Base-by-base conservation (phyloP, 1,140 invertebrate species). In the Eciton burchellii region DNA sequence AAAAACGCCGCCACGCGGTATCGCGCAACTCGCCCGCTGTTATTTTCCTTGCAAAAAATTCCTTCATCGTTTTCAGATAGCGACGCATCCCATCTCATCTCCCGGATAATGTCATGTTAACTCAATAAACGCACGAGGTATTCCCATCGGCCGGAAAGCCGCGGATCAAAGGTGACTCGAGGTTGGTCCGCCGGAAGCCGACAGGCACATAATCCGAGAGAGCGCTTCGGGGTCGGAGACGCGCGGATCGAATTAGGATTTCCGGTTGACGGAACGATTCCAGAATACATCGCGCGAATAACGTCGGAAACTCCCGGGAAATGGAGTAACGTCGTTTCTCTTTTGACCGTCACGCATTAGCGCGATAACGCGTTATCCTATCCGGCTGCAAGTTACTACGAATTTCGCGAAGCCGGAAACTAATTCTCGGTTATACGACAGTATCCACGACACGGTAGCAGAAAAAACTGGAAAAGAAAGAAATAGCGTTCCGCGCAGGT, bases 81-180 rank as follows among this genome's bases (percentile, higher is more conserved):
- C n/a, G 83, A 85, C 70, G 62, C n/a, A n/a, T 35, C 35, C 35
- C 56, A 56, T 82, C 74, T 84, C 60, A 65, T 85, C 68, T 59
- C 66, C 26, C 49, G 57, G 5, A 62, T 74, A 35, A 81, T n/a
- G 49, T 45, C 26, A 59, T 76, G 85, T 35, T 86, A 65, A 84
- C 63, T 74, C 84, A 59, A 85, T 68, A 59, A 85, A 59, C 65
- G 63, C 52, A 62, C 26, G 24, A 63, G 41, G 35, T 70, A 43
- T 82, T 71, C 41, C 45, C 49, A 47, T 16, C 41, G 68, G 2
- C 19, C 47, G 63, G 65, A 56, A 52, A 52, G 65, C 54, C 62
- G 26, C 24, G 56, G 62, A 81, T 86, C 83, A 86, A 82, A 84
- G 83, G 56, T 81, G 11, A 3, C 45, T 59, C 9, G 14, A 24